These are phyloP conservation scores for Drosophila neocordata DNA, from an alignment of 1,140 invertebrate species.

Conservation along the genomic window DNA sequence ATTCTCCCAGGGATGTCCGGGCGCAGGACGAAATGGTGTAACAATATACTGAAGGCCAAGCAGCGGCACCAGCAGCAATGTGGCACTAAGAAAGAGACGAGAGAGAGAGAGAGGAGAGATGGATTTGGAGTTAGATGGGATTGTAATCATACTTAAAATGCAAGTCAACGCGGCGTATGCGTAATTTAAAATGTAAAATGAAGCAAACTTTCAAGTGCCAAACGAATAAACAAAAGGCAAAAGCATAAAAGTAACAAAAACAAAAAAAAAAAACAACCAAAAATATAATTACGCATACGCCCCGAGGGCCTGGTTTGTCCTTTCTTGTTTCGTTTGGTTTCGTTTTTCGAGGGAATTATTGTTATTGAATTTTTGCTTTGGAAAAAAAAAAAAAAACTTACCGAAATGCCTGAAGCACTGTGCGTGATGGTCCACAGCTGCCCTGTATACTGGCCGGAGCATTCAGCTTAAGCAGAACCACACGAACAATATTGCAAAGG, in stretches of 20 bases:
- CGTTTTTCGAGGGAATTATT: constrained; percentile 21
- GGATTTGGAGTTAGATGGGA: background rate
- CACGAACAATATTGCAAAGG: constrained; percentile 96
- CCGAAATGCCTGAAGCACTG: constrained; percentile 91
- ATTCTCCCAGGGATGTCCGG: constrained; percentile 88
- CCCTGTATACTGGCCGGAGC: constrained; percentile 85
- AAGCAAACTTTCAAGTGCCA: constrained; percentile 58
- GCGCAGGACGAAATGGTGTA: constrained; percentile 92
- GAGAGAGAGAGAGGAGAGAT: background rate
- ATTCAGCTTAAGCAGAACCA: constrained; percentile 94
- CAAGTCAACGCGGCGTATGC: constrained; percentile 75
- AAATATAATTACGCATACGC: constrained; percentile 75
- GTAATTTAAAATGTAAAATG: constrained; percentile 78
- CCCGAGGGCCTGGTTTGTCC: constrained; percentile 39
- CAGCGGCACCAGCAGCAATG: constrained; percentile 92
- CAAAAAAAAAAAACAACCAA: constrained; percentile 29
- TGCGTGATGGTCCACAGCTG: constrained; percentile 86
- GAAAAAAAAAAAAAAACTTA: constrained; percentile 78
- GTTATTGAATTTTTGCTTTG: constrained; percentile 44
- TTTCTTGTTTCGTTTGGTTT: constrained; percentile 24
- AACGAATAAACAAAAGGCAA: constrained; percentile 39
- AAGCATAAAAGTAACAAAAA: constrained; percentile 30
- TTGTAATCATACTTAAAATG: constrained; percentile 56
- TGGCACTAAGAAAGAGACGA: constrained; percentile 86
- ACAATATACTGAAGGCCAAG: constrained; percentile 93